Conservation (phyloP, 2,113 vertebrate genomes). For the Nothobranchius furzeri region DNA sequence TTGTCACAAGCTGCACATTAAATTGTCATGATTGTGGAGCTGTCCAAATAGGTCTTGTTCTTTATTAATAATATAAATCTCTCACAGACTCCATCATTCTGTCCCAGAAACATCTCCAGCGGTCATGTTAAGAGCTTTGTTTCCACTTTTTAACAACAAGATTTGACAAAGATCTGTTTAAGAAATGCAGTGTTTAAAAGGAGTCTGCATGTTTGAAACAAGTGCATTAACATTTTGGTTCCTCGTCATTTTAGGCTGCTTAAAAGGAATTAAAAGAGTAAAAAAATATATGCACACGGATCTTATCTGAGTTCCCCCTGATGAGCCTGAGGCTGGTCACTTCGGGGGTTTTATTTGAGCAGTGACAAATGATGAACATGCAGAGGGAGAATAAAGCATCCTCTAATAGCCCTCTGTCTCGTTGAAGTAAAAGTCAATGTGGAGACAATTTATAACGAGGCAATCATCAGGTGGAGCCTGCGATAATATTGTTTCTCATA, state of each 20-base stretch:
- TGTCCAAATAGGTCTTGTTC: slow-evolving; percentile 53
- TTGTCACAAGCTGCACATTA: slow-evolving; percentile 66
- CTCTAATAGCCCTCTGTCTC: slow-evolving; percentile 67
- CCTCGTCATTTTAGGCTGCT: slow-evolving; percentile 9
- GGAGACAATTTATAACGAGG: slow-evolving; percentile 68
- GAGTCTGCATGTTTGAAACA: slow-evolving; percentile 4
- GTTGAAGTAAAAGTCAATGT: slow-evolving; percentile 54
- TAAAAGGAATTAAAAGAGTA: slow-evolving; percentile 5
- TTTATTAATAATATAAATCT: slow-evolving; percentile 69
- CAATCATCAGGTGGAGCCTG: slow-evolving; percentile 61
- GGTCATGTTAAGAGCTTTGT: background rate
- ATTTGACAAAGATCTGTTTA: slow-evolving; percentile 22
- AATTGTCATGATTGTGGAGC: slow-evolving; percentile 45
- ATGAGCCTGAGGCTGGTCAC: slow-evolving; percentile 50
- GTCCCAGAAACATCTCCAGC: slow-evolving; percentile 57
- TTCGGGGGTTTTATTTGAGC: slow-evolving; percentile 56
- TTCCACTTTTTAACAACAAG: background rate
- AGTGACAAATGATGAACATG: slow-evolving; percentile 70
- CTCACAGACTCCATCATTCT: slow-evolving; percentile 40
- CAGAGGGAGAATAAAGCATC: slow-evolving; percentile 59
- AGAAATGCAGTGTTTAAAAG: slow-evolving; percentile 16
- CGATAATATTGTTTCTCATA: slow-evolving; percentile 62
- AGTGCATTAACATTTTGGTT: slow-evolving; percentile 7
- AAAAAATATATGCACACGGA: slow-evolving; percentile 23
- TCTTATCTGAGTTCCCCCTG: slow-evolving; percentile 45